Conservation (phyloP, 2,113 vertebrate genomes). For the Burhinus oedicnemus region DNA sequence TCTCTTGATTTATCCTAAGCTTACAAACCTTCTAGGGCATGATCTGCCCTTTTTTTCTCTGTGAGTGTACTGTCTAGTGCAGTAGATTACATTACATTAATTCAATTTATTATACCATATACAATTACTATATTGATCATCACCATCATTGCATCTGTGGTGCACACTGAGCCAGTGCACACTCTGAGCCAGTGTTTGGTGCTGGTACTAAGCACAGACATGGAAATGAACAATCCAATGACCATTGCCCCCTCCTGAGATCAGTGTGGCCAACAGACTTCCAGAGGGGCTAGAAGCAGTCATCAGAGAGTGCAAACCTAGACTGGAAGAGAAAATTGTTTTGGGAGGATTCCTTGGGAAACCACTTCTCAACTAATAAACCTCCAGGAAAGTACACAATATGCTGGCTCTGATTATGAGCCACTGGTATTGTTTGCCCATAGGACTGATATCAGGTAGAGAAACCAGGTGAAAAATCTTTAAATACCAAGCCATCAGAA, state of each 20-base stretch:
- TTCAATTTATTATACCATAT: background rate
- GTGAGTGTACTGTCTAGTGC: background rate
- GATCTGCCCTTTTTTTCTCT: background rate
- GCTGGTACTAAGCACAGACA: background rate
- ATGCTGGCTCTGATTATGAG: no score
- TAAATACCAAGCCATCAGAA: background rate
- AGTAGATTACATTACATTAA: background rate
- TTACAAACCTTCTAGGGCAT: background rate
- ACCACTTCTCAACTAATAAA: background rate
- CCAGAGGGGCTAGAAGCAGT: background rate
- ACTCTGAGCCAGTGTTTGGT: background rate
- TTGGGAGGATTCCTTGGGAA: background rate
- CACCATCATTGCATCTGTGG: background rate
- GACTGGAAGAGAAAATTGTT: background rate
- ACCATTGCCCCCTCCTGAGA: background rate
- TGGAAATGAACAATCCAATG: background rate
- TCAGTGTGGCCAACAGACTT: background rate
- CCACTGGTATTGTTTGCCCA: background rate
- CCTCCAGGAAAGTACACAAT: background rate
- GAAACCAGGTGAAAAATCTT: background rate
- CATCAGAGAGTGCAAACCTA: background rate
- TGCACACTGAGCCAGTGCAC: background rate
- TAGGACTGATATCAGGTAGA: background rate
- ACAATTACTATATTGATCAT: background rate
- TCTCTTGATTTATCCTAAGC: background rate